phyloP scores from a whole-genome alignment of 1,140 invertebrate species.

The Andricus grossulariae region DNA sequence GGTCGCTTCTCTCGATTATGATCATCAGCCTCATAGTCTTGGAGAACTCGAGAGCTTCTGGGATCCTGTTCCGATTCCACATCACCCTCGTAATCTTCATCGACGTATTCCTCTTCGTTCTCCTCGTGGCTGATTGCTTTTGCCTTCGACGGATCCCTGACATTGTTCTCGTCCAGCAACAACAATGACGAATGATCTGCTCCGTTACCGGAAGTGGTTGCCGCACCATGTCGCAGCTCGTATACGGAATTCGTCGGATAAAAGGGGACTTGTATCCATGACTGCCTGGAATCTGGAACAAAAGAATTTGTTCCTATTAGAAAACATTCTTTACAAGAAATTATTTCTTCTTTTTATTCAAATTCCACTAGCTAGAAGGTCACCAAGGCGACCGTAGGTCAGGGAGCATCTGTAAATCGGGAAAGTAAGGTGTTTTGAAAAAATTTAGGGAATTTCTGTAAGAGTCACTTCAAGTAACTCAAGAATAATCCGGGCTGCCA shows the following conservation, averaged over 20 bases:
- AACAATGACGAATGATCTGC: constrained; percentile 37
- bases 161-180: constrained; percentile 45
- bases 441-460: too few species aligned
- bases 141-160: constrained; percentile 43
- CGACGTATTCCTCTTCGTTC: constrained; percentile 37
- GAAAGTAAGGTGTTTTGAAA: too few species aligned
- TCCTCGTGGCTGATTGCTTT: constrained; percentile 40
- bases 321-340: constrained; percentile 11
- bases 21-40: constrained; percentile 41
- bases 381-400: too few species aligned
- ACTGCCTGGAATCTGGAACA: constrained; percentile 51
- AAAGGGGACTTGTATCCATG: constrained; percentile 59
- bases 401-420: too few species aligned
- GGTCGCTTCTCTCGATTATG: constrained; percentile 47
- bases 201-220: constrained; percentile 40
- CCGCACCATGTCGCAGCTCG: constrained; percentile 52
- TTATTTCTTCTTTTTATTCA: too few species aligned
- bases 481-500: too few species aligned
- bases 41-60: constrained; percentile 40
- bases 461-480: too few species aligned
- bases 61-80: constrained; percentile 47
- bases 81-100: constrained; percentile 55
- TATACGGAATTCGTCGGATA: constrained; percentile 66
- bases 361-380: too few species aligned
- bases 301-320: constrained; percentile 8